Percentiles rank a stretch among this genome's conserved stretches.
These are phyloP conservation scores for Xerus rutilus DNA, from an alignment of 2,797 vertebrate species.

Conservation along the genomic window DNA sequence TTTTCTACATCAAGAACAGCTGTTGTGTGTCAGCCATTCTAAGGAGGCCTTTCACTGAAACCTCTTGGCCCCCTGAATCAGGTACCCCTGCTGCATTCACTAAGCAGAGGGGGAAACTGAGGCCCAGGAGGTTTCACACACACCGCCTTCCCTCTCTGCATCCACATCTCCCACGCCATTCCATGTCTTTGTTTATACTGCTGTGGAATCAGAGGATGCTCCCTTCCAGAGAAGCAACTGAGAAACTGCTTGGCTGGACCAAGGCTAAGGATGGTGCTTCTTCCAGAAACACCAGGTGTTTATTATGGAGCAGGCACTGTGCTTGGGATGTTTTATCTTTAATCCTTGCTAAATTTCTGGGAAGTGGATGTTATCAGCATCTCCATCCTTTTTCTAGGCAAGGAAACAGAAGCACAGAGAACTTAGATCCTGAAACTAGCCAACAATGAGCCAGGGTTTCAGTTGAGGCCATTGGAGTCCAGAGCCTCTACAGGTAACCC, in stretches of 20 bases:
- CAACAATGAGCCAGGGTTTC: neutral
- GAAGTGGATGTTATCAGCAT: neutral
- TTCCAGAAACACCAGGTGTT: neutral
- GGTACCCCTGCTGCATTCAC: neutral
- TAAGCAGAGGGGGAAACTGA: neutral
- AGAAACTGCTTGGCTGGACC: slow-evolving; percentile 40
- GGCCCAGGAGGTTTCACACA: neutral
- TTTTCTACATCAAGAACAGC: neutral
- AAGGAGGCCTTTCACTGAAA: neutral
- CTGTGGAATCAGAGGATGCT: slow-evolving; percentile 44
- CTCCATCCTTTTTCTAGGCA: neutral
- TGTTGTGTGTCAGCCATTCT: no score
- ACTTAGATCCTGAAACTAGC: neutral
- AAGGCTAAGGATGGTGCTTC: neutral
- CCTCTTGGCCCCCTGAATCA: neutral
- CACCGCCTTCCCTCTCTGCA: neutral
- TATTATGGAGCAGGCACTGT: neutral
- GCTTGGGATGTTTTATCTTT: neutral
- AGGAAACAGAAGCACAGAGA: neutral
- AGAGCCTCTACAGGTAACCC: neutral
- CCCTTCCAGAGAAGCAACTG: slow-evolving; percentile 42
- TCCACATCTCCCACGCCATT: slow-evolving; percentile 22
- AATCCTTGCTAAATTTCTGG: neutral
- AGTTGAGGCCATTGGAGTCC: neutral
- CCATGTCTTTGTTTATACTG: neutral